Evolutionary conservation across 2,888 invertebrate species (phyloP), one percentile per base, ranked within the genome.

Genomic region (Amblyjoppa fuscipennis): DNA sequence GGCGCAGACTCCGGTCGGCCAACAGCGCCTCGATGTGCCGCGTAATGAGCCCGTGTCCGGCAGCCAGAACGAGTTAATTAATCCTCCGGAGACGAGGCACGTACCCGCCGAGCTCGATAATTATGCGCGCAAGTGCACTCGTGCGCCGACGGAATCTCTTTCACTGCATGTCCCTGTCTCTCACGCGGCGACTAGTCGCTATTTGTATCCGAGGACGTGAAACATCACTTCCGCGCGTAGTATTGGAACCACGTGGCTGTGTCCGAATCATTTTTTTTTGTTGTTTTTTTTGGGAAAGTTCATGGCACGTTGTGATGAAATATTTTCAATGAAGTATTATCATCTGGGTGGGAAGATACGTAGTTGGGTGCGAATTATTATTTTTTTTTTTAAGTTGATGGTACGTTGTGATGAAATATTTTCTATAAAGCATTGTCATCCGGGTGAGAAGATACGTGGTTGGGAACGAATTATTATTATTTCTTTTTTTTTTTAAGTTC

Each of bases 21-120:
- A 59, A 73, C 74, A 61, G 83, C 79, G 84, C 78, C 85, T 84
- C 86, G 83, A 79, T 87, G 85, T 78, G 80, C 81, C 74, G 79
- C 88, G 88, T 92, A 91, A 92, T 90, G 90, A 91, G 92, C 88
- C 87, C 84, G 89, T 90, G 91, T 89, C 92, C 90, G 85, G 87
- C 88, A 88, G 86, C 87, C 87, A 91, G 89, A 91, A 91, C 92
- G 89, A 90, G 91, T 91, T 91, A 91, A 91, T 91, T 91, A 91
- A 92, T 92, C 89, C 91, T 89, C 89, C 78, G 75, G 91, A 89
- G 91, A 91, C 88, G 89, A 83, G 89, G 83, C 84, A 84, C 84
- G 84, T 84, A 84, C 64, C 53, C 87, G 81, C 87, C 88, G 69
- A 88, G 86, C 85, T 87, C 90, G 89, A 89, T 91, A 90, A 91